Evolutionary conservation across 1,140 invertebrate genomes (phyloP).

Genomic region (Spodoptera frugiperda): DNA sequence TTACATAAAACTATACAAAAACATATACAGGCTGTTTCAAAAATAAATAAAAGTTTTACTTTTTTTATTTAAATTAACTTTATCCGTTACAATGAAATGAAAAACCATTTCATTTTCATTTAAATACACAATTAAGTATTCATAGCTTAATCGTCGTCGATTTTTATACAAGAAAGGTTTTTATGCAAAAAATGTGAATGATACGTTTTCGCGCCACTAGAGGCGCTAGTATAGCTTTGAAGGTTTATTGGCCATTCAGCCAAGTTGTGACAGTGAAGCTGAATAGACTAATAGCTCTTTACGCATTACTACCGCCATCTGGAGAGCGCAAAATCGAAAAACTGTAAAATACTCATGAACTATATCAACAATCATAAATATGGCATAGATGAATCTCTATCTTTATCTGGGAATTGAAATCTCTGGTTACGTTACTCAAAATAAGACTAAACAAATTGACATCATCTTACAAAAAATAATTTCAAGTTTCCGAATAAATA

Average conservation of each 20-base stretch:
- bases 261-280: too few relatives aligned
- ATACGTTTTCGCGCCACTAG: too few relatives aligned
- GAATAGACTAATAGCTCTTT: too few relatives aligned
- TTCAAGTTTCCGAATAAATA: too few relatives aligned
- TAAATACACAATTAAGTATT: background rate
- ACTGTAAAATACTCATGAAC: too few relatives aligned
- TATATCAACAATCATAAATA: too few relatives aligned
- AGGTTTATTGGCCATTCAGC: background rate
- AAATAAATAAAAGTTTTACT: background rate
- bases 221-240: background rate
- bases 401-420: too few relatives aligned
- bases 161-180: background rate
- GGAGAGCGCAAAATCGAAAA: background rate
- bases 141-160: background rate
- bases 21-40: background rate
- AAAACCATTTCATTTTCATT: background rate
- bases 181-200: background rate
- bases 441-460: too few relatives aligned
- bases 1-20: conserved; percentile 38
- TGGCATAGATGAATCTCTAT: too few relatives aligned
- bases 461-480: too few relatives aligned
- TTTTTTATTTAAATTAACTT: conserved; percentile 13
- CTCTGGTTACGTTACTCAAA: too few relatives aligned
- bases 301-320: too few relatives aligned
- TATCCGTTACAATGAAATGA: background rate